These are phyloP conservation scores for Stigmatopora argus DNA, from an alignment of 2,113 vertebrate species.

Conservation along the genomic window DNA sequence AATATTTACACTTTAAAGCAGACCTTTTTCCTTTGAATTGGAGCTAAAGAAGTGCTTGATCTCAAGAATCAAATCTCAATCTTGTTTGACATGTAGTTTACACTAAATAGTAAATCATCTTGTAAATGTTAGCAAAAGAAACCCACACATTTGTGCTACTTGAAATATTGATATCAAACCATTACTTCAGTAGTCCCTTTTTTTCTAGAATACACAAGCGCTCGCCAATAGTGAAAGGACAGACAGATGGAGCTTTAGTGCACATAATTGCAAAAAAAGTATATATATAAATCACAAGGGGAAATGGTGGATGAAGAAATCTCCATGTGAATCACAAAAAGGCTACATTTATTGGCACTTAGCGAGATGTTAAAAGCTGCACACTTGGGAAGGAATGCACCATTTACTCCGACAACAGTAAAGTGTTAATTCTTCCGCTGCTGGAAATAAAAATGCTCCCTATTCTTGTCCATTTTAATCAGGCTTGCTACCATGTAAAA, in stretches of 20 bases:
- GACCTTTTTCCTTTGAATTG: no score
- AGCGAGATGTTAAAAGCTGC: conserved; percentile 27
- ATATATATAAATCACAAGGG: conserved; percentile 26
- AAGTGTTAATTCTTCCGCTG: conserved; percentile 39
- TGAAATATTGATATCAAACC: not conserved
- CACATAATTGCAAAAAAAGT: conserved; percentile 29
- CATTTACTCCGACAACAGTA: conserved; percentile 46
- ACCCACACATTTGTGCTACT: conserved; percentile 4
- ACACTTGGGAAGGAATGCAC: conserved; percentile 31
- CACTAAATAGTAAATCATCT: not conserved
- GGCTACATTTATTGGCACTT: conserved; percentile 53
- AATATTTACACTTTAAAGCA: no score
- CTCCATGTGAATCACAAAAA: conserved; percentile 33
- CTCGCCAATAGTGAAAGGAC: not conserved
- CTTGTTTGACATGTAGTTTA: not conserved
- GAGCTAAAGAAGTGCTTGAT: no score
- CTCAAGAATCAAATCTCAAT: not conserved
- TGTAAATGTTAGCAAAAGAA: not conserved
- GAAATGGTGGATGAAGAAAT: conserved; percentile 50
- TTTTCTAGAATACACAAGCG: not conserved
- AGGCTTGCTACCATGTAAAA: conserved; percentile 12
- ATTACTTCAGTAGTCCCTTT: not conserved
- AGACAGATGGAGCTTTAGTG: conserved; percentile 47
- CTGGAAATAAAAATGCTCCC: conserved; percentile 43
- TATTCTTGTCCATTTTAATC: conserved; percentile 33